Evolutionary conservation across 1,140 invertebrate species (phyloP), one percentile per base, ranked within the genome.

Genomic region (Drosophila baimaii): DNA sequence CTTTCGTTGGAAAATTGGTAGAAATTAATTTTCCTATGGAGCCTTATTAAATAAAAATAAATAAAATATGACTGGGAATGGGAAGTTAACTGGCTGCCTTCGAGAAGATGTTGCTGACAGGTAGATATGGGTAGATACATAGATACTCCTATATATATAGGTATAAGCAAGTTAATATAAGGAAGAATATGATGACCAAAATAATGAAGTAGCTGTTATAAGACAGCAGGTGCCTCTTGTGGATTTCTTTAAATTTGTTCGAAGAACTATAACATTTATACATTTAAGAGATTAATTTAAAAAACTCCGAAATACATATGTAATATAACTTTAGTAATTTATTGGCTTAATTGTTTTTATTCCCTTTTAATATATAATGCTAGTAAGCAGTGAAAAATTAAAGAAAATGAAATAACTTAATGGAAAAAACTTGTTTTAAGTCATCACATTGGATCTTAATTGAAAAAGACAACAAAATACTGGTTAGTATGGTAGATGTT

Each of bases 11-110:
- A 90, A 89, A 89, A 89, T 90, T 90, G 81, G 68, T 89, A 73
- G 81, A 89, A 89, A 89, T 90, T 89, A 90, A 90, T 90, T 89
- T 63, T 90, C 73, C 59, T 81, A 79, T 81, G 77, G 57, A 85
- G 75, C 81, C 85, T 84, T 90, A 86, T 90, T 89, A 90, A 81
- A 90, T 85, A 89, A 71, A 90, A 89, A 81, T 89, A 89, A 90
- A 89, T 89, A 89, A 78, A 72, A 64, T 33, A 15, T 17, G 39
- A 39, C 21, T 35, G 44, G 47, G 43, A 43, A 56, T 35, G 63
- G 39, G 31, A 59, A 47, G 35, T 8, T n/a, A n/a, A n/a, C n/a
- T 47, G 59, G 62, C 65, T 66, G 51, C 56, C 29, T 41, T 58
- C 15, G n/a, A 7, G 27, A 43, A 65, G 52, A 64, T 57, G 49